Percentiles rank a stretch among this genome's conserved stretches.
Evolutionary conservation across 2,113 vertebrate genomes (phyloP).

Genomic region (Gila orcuttii): DNA sequence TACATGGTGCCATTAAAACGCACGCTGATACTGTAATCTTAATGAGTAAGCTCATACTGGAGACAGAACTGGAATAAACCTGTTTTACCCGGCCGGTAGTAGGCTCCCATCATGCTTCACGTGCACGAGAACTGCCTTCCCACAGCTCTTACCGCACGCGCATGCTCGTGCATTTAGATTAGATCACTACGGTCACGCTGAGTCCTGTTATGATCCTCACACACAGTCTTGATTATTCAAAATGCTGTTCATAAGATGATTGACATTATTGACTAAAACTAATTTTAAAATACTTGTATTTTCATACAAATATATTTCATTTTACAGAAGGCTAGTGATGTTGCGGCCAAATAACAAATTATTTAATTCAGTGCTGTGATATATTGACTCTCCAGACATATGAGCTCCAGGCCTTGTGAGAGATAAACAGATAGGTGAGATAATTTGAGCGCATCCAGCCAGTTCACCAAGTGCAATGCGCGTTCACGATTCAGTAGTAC

Average conservation of each 20-base stretch:
- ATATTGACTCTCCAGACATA: neutral
- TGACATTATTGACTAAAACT: neutral
- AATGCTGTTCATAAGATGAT: neutral
- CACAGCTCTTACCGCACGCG: slow-evolving; percentile 7
- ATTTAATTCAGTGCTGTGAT: neutral
- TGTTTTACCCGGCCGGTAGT: slow-evolving; percentile 59
- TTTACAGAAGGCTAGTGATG: neutral
- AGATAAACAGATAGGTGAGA: neutral
- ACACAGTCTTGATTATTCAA: neutral
- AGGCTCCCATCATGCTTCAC: slow-evolving; percentile 1
- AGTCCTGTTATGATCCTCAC: too few relatives aligned
- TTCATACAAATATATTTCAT: neutral
- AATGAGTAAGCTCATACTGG: neutral
- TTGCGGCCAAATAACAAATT: neutral
- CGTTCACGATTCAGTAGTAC: slow-evolving; percentile 30
- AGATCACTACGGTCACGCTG: neutral
- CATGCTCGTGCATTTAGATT: neutral
- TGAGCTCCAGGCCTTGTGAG: neutral
- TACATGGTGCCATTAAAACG: neutral
- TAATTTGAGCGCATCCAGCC: neutral
- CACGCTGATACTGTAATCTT: neutral
- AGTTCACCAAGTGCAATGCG: neutral
- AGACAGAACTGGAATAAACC: slow-evolving; percentile 64
- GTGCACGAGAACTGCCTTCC: neutral
- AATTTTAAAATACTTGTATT: neutral